phyloP scores from a whole-genome alignment of 2,797 vertebrate species.

The Vespertilio murinus region DNA sequence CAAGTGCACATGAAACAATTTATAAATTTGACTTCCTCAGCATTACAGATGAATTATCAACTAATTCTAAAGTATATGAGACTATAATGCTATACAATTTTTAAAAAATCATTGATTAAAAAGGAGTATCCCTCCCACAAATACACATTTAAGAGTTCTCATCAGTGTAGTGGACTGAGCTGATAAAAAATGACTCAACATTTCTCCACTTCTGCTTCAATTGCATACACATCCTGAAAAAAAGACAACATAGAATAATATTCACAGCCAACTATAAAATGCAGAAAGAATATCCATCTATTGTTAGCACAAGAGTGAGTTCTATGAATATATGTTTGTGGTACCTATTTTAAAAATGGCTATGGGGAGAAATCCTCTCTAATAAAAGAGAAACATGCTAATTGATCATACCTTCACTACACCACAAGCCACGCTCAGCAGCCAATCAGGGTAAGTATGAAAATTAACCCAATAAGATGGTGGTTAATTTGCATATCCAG shows the following conservation, averaged over 20 bases:
- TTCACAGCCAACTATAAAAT: background rate
- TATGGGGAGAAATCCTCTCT: no score
- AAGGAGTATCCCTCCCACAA: background rate
- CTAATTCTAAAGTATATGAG: background rate
- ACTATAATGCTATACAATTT: background rate
- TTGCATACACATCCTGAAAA: background rate
- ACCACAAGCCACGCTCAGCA: no score
- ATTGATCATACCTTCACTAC: no score
- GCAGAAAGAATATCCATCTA: background rate
- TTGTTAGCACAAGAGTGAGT: background rate
- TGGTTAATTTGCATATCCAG: no score
- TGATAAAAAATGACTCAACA: background rate
- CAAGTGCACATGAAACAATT: background rate
- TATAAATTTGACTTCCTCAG: background rate
- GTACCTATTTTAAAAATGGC: background rate
- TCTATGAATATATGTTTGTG: background rate
- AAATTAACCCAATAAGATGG: no score
- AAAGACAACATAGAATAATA: background rate
- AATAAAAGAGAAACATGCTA: no score
- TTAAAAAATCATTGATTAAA: background rate
- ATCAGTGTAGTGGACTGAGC: background rate
- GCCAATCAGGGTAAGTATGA: no score
- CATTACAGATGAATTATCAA: background rate
- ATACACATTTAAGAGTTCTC: background rate
- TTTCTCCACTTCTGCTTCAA: background rate